A percentile compares a stretch with the other conserved stretches of the same genome.
phyloP scores from a whole-genome alignment of 2,113 vertebrate species.

The Coptodon rendalli region DNA sequence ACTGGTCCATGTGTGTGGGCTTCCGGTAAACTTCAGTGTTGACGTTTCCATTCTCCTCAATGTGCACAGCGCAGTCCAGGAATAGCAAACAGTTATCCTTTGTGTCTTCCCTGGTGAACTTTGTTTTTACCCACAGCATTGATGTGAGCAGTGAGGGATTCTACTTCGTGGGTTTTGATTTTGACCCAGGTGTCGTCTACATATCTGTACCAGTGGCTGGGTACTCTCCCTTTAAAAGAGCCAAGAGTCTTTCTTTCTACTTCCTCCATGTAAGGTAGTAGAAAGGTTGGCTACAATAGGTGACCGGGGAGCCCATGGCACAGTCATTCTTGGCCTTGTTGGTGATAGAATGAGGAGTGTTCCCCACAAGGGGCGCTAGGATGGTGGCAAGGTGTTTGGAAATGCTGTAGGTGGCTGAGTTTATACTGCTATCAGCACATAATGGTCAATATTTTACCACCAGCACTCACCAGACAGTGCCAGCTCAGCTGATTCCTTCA shows the following conservation, averaged over 20 bases:
- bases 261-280: background rate
- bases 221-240: background rate
- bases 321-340: background rate
- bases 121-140: too few species aligned
- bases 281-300: too few species aligned
- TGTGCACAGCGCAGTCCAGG: too few species aligned
- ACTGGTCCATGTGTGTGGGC: too few species aligned
- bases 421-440: background rate
- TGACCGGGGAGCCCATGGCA: too few species aligned
- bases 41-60: too few species aligned
- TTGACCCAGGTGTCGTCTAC: too few species aligned
- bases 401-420: background rate
- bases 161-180: rapidly evolving
- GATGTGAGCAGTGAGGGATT: background rate
- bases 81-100: too few species aligned
- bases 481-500: background rate
- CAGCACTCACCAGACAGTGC: background rate
- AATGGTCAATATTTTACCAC: background rate
- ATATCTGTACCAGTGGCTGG: background rate
- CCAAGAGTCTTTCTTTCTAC: background rate
- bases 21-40: too few species aligned
- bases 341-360: background rate
- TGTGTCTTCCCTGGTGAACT: too few species aligned
- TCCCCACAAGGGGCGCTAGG: background rate
- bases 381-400: background rate